Conservation (phyloP, 2,888 invertebrate species). For the Agrochola lychnidis region DNA sequence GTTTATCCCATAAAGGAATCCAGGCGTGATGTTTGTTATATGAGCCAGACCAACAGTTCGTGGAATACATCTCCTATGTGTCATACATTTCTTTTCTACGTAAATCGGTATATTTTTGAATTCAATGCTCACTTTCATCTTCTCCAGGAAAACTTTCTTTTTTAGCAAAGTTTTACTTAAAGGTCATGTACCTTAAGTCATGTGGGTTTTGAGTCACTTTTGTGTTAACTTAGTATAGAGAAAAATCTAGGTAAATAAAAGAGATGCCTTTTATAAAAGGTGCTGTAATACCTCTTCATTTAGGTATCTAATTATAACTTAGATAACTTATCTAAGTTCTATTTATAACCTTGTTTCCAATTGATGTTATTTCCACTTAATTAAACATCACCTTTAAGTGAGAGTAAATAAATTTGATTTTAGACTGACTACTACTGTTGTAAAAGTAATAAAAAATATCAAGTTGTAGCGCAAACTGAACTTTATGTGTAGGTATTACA, state of each 20-base stretch:
- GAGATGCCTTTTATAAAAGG: neutral
- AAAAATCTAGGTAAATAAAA: neutral
- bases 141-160: conserved; percentile 56
- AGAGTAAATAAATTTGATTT: no score
- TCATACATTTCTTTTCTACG: conserved; percentile 40
- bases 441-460: no score
- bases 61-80: conserved; percentile 5
- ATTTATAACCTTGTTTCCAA: no score
- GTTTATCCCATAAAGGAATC: no score
- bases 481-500: no score
- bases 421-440: no score
- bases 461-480: no score
- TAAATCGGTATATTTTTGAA: conserved; percentile 32
- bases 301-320: neutral
- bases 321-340: neutral
- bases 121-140: conserved; percentile 47
- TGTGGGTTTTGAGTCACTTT: conserved; percentile 19
- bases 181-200: conserved; percentile 48
- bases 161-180: conserved; percentile 40
- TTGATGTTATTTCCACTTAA: no score
- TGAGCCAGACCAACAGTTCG: neutral
- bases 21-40: no score
- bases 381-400: no score
- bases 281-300: neutral
- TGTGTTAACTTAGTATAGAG: neutral